phyloP scores from a whole-genome alignment of 1,140 invertebrate species.

The Drosophila malerkotliana region DNA sequence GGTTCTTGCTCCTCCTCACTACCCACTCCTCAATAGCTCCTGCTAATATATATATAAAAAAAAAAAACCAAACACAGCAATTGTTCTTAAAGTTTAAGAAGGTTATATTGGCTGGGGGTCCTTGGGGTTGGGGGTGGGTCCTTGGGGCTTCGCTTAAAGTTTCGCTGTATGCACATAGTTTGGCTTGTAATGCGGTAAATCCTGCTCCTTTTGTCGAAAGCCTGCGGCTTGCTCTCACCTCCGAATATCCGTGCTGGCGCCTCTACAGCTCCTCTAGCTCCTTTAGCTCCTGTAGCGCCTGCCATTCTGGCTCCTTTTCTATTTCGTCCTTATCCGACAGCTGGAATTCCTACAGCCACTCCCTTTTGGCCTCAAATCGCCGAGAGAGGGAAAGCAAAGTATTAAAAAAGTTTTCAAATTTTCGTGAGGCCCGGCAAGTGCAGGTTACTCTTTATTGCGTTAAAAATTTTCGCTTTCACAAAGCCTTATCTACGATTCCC shows the following conservation, averaged over 20 bases:
- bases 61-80: neutral
- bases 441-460: slow-evolving; percentile 77
- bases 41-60: neutral
- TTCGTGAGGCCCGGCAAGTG: slow-evolving; percentile 65
- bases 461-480: slow-evolving; percentile 74
- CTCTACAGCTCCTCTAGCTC: slow-evolving; percentile 1
- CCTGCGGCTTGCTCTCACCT: slow-evolving; percentile 62
- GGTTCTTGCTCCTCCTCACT: neutral
- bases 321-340: slow-evolving; percentile 23
- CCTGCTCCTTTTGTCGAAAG: slow-evolving; percentile 19
- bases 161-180: slow-evolving; percentile 51
- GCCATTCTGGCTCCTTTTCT: slow-evolving; percentile 3
- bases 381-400: slow-evolving; percentile 40
- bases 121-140: neutral
- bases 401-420: slow-evolving; percentile 81
- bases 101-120: slow-evolving; percentile 33
- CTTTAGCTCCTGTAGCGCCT: slow-evolving; percentile 7
- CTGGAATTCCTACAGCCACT: slow-evolving; percentile 17
- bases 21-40: neutral
- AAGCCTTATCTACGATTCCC: slow-evolving; percentile 54
- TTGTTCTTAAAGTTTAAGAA: slow-evolving; percentile 7
- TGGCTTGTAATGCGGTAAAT: slow-evolving; percentile 52
- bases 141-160: slow-evolving; percentile 32
- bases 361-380: slow-evolving; percentile 4
- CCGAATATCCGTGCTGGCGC: slow-evolving; percentile 12